Percentiles rank a stretch among this genome's conserved stretches.
Conservation (phyloP, 2,888 invertebrate species). For the Cyrtodaria siliqua region DNA sequence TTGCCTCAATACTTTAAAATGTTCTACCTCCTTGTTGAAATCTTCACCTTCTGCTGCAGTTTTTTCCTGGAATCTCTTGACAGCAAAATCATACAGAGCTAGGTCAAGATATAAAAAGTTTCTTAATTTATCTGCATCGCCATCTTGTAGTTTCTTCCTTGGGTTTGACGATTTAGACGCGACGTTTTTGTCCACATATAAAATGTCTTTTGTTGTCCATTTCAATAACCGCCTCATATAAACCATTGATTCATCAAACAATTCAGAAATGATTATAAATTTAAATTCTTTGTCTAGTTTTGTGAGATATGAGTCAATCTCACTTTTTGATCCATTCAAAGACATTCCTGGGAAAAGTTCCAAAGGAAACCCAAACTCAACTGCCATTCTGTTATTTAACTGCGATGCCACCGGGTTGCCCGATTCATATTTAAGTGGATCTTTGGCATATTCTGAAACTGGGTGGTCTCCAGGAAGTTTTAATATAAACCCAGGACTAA, state of each 20-base stretch:
- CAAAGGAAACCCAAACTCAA: slow-evolving; percentile 58
- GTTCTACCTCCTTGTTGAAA: slow-evolving; percentile 38
- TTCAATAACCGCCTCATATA: slow-evolving; percentile 56
- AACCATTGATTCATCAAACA: slow-evolving; percentile 69
- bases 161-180: slow-evolving; percentile 33
- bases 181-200: slow-evolving; percentile 54
- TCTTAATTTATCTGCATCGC: slow-evolving; percentile 21
- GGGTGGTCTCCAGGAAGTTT: slow-evolving; percentile 42
- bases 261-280: slow-evolving; percentile 66
- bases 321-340: slow-evolving; percentile 32
- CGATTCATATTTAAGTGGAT: slow-evolving; percentile 66
- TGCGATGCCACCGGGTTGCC: slow-evolving; percentile 42
- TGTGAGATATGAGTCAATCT: slow-evolving; percentile 32
- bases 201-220: slow-evolving; percentile 62
- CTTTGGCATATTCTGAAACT: slow-evolving; percentile 53
- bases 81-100: slow-evolving; percentile 49
- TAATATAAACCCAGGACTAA: slow-evolving; percentile 50
- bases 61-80: slow-evolving; percentile 35
- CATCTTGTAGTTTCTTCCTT: slow-evolving; percentile 29
- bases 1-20: slow-evolving; percentile 28
- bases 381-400: slow-evolving; percentile 65
- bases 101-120: slow-evolving; percentile 47
- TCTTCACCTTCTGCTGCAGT: slow-evolving; percentile 33
- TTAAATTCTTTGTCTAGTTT: slow-evolving; percentile 59
- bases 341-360: slow-evolving; percentile 43